Evolutionary conservation across 2,888 invertebrate species (phyloP).

Genomic region (Diplazon laetatorius): DNA sequence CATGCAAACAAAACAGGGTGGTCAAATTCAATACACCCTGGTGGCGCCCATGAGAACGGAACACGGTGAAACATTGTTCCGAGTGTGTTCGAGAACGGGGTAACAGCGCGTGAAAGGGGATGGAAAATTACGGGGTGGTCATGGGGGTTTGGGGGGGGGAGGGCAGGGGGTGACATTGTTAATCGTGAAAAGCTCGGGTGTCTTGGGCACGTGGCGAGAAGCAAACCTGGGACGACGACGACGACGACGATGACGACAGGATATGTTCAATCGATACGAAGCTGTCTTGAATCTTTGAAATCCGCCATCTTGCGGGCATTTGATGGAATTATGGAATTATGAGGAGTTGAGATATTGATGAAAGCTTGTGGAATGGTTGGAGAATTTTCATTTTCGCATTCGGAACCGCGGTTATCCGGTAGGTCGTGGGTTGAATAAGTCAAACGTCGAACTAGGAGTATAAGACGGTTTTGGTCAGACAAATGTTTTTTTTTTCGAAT

Average conservation of each 20-base stretch:
- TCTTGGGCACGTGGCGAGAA: slow-evolving; percentile 34
- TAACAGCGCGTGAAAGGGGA: slow-evolving; percentile 1
- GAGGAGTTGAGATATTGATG: neutral
- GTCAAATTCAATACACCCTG: slow-evolving; percentile 18
- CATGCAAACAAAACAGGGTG: slow-evolving; percentile 34
- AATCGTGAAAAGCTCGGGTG: slow-evolving; percentile 66
- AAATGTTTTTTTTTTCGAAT: neutral
- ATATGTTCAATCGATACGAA: slow-evolving; percentile 72
- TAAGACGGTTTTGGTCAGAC: neutral
- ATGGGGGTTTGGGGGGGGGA: too few relatives aligned
- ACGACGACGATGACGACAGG: slow-evolving; percentile 57
- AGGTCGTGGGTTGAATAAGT: neutral
- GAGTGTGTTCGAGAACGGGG: neutral
- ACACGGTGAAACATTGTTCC: slow-evolving; percentile 21
- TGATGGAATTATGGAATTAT: too few relatives aligned
- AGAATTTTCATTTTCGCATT: too few relatives aligned
- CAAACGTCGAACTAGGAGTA: neutral
- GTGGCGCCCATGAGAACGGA: neutral
- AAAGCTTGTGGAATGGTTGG: neutral
- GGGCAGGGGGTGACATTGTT: too few relatives aligned
- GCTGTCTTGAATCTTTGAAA: slow-evolving; percentile 62
- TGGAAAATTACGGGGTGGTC: neutral
- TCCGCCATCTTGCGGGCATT: neutral
- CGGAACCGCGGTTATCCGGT: neutral
- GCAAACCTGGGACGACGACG: slow-evolving; percentile 26